Conservation (phyloP, 2,113 vertebrate species). For the Gymnobelideus leadbeateri region DNA sequence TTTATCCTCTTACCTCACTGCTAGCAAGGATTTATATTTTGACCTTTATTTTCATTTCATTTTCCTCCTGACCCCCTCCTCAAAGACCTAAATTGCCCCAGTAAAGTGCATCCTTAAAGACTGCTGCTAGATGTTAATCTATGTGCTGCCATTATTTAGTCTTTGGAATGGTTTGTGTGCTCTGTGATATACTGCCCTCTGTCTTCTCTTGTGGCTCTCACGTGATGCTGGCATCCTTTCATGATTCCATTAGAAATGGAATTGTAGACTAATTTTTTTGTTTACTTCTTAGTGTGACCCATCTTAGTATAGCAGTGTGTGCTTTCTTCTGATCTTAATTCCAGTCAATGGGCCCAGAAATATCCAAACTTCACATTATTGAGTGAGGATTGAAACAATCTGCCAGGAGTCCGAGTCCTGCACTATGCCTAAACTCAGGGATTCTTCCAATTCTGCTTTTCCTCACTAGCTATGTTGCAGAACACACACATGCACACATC, state of each 20-base stretch:
- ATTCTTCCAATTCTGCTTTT: neutral
- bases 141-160: slow-evolving; percentile 32
- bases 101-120: slow-evolving; percentile 9
- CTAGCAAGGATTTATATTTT: neutral
- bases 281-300: slow-evolving; percentile 35
- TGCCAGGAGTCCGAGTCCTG: slow-evolving; percentile 21
- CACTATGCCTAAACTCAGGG: neutral
- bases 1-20: neutral
- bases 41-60: slow-evolving; percentile 21
- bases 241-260: slow-evolving; percentile 49
- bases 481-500: neutral
- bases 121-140: slow-evolving; percentile 30
- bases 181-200: slow-evolving; percentile 31
- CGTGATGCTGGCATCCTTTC: slow-evolving; percentile 30
- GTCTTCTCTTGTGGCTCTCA: slow-evolving; percentile 12
- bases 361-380: neutral
- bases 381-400: slow-evolving; percentile 31
- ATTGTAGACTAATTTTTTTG: slow-evolving; percentile 45
- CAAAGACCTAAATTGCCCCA: slow-evolving; percentile 9
- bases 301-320: slow-evolving; percentile 15
- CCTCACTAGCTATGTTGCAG: neutral
- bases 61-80: neutral
- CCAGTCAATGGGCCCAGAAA: slow-evolving; percentile 9
- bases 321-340: slow-evolving; percentile 55
- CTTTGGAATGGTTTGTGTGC: neutral